Evolutionary conservation across 2,888 invertebrate species (phyloP).

Genomic region (Drosophila colorata): DNA sequence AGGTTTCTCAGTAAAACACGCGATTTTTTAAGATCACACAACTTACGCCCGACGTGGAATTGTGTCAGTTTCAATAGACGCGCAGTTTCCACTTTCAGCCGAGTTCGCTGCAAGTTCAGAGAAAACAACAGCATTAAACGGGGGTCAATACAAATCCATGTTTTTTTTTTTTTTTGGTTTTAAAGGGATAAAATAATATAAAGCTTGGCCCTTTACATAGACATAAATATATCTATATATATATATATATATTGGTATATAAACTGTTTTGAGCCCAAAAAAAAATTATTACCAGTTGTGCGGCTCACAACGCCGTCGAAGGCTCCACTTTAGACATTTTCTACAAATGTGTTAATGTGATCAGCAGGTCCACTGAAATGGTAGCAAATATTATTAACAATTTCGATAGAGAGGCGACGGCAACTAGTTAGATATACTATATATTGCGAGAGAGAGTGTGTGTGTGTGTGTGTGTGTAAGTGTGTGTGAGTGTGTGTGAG

Average conservation of each 20-base stretch:
- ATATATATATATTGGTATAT: conserved; percentile 7
- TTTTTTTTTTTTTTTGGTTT: conserved; percentile 1
- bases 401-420: conserved; percentile 10
- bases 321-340: conserved; percentile 32
- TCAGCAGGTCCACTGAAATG: conserved; percentile 57
- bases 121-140: conserved; percentile 60
- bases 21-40: conserved; percentile 37
- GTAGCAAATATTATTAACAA: conserved; percentile 55
- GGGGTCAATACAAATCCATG: not conserved
- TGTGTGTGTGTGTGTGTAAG: conserved; percentile 21
- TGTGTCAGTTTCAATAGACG: conserved; percentile 56
- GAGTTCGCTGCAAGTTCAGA: conserved; percentile 66
- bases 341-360: conserved; percentile 20
- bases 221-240: no score
- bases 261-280: conserved; percentile 47
- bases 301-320: conserved; percentile 30
- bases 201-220: conserved; percentile 26
- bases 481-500: conserved; percentile 16
- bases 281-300: conserved; percentile 64
- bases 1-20: conserved; percentile 48
- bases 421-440: conserved; percentile 30
- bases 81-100: conserved; percentile 50
- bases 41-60: conserved; percentile 62
- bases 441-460: conserved; percentile 24
- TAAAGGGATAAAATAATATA: conserved; percentile 19